These are phyloP conservation scores for Andricus curvator DNA, from an alignment of 2,888 invertebrate genomes.

Conservation along the genomic window DNA sequence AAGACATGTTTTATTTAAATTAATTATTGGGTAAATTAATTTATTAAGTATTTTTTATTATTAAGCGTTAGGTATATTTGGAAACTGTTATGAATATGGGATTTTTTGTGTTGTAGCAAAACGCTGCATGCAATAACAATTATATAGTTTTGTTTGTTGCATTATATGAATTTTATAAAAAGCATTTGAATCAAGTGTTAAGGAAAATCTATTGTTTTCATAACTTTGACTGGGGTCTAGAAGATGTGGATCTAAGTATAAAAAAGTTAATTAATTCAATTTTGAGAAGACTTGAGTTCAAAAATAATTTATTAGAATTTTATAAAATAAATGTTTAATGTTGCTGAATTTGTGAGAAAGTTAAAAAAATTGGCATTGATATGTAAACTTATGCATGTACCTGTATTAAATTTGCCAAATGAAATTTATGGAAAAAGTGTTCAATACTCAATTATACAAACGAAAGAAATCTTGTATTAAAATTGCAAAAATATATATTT, in stretches of 20 bases:
- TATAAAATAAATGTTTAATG: slow-evolving; percentile 8
- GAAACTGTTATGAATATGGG: neutral
- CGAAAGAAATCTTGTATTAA: neutral
- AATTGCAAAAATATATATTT: neutral
- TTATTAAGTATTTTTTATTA: neutral
- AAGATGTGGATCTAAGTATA: neutral
- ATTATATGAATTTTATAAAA: neutral
- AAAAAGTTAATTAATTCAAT: neutral
- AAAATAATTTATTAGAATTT: neutral
- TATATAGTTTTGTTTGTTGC: neutral
- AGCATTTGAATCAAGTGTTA: neutral
- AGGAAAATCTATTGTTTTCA: neutral
- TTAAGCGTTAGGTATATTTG: neutral
- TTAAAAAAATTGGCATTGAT: neutral
- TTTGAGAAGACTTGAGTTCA: neutral
- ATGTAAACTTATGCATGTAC: neutral
- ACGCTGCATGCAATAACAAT: neutral
- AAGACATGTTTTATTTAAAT: neutral
- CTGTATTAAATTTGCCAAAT: neutral
- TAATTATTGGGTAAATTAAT: neutral
- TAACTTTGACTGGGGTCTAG: neutral
- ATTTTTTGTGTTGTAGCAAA: neutral
- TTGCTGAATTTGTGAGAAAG: neutral
- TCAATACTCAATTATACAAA: neutral
- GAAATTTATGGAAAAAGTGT: neutral